Evolutionary conservation across 2,113 vertebrate genomes (phyloP), one percentile per base, ranked within the genome.

Genomic region (Oryzias melastigma): DNA sequence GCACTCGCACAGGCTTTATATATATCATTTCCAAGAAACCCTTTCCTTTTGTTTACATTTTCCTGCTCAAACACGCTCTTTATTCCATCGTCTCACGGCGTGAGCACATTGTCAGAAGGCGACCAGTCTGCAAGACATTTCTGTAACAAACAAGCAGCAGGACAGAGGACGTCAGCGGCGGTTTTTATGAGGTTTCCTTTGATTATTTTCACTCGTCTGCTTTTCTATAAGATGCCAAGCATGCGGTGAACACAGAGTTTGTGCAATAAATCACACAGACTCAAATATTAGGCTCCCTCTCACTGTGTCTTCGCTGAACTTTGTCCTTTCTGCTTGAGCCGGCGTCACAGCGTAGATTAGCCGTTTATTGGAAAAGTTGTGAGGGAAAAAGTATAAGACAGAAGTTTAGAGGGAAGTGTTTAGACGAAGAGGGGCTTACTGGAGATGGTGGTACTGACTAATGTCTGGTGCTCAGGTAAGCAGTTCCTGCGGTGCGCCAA

Each of bases 401-500:
- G 22, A 52, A 48, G 51, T 57, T 45, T 6, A 46, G 29, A 62
- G 55, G 5, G 14, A 6, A 20, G 41, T 18, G 8, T 15, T 10
- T 14, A 19, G n/a, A 7, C 14, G n/a, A 19, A 15, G 46, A 24
- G 12, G 14, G 1, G 20, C 24, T 62, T 68, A 13, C 71, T 19
- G 66, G 46, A 62, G 12, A 66, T 75, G 76, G 73, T 45, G 45
- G 47, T 78, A 64, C 75, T 84, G 83, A 85, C 65, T 88, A 82
- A 86, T 86, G 69, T 60, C 42, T 57, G 73, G n/a, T 83, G 78
- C 78, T 78, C 81, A 41, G 68, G 69, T 80, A 77, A 84, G 81
- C 81, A 75, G 46, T 85, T 84, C 49, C 53, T 5, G 66, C 41
- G 15, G 41, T n/a, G 29, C 58, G 14, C 71, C 69, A 77, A 78